Conservation (phyloP, 2,888 invertebrate species). For the Acronicta psi region DNA sequence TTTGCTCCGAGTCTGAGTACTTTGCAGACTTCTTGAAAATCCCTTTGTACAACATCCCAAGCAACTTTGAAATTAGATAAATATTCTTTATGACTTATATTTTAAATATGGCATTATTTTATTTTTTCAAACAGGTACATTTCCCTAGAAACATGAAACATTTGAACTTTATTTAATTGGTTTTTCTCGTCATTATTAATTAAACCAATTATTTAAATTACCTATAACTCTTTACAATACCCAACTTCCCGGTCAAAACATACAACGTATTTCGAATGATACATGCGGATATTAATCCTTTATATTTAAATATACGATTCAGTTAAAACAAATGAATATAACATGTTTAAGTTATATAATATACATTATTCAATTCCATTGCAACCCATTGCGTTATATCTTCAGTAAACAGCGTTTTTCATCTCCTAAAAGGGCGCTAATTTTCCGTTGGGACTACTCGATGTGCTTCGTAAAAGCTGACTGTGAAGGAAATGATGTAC, state of each 20-base stretch:
- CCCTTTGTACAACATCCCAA: constrained; percentile 23
- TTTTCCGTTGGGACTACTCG: constrained; percentile 57
- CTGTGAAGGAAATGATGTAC: constrained; percentile 30
- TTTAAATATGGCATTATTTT: not conserved
- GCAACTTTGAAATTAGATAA: constrained; percentile 16
- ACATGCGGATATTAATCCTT: too few relatives aligned
- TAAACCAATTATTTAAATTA: too few relatives aligned
- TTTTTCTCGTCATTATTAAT: too few relatives aligned
- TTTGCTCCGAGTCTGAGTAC: constrained; percentile 29
- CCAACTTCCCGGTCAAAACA: too few relatives aligned
- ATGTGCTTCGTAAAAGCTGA: constrained; percentile 33
- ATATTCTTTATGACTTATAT: constrained; percentile 9
- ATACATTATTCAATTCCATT: constrained; percentile 15
- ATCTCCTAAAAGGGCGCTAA: constrained; percentile 63
- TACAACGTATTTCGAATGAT: too few relatives aligned
- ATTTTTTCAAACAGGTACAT: too few relatives aligned
- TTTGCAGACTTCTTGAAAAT: constrained; percentile 25
- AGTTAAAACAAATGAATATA: too few relatives aligned
- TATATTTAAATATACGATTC: too few relatives aligned
- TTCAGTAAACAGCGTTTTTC: constrained; percentile 58
- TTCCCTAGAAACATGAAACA: too few relatives aligned
- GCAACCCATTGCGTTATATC: constrained; percentile 56
- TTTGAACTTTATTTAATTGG: too few relatives aligned
- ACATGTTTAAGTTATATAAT: too few relatives aligned
- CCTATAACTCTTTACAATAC: too few relatives aligned